Evolutionary conservation across 2,888 invertebrate genomes (phyloP).

Genomic region (Lamellibrachia satsuma): DNA sequence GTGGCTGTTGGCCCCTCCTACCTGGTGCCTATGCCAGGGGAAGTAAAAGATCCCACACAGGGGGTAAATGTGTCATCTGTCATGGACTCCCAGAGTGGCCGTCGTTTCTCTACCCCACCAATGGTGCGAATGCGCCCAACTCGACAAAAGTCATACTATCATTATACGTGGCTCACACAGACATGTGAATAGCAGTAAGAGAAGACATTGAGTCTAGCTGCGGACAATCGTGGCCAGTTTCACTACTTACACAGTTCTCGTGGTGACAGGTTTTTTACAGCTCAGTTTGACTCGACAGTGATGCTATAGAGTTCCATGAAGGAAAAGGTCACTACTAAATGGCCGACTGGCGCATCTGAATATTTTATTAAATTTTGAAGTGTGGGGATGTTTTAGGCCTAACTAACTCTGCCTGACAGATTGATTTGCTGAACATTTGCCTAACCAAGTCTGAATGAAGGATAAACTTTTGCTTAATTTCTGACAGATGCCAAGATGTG

Average conservation of each 20-base stretch:
- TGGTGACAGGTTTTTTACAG: neutral
- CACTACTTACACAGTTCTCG: neutral
- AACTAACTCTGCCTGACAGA: neutral
- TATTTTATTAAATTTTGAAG: neutral
- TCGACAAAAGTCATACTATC: too few relatives aligned
- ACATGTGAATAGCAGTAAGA: too few relatives aligned
- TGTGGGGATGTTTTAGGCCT: neutral
- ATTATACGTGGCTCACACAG: too few relatives aligned
- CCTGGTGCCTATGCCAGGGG: too few relatives aligned
- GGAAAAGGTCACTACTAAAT: neutral
- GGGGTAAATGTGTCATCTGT: too few relatives aligned
- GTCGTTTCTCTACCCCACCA: too few relatives aligned
- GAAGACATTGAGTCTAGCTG: neutral
- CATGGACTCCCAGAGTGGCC: too few relatives aligned
- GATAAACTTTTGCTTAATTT: neutral
- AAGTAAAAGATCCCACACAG: too few relatives aligned
- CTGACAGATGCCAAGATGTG: neutral
- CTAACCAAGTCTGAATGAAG: neutral
- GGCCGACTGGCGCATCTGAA: neutral
- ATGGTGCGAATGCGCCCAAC: too few relatives aligned
- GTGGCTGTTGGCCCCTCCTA: too few relatives aligned
- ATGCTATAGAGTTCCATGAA: neutral
- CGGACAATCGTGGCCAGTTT: neutral
- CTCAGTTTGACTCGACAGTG: neutral
- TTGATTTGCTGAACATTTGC: neutral